Base-by-base conservation (phyloP, 1,140 invertebrate genomes). In the Drosophila aff. region DNA sequence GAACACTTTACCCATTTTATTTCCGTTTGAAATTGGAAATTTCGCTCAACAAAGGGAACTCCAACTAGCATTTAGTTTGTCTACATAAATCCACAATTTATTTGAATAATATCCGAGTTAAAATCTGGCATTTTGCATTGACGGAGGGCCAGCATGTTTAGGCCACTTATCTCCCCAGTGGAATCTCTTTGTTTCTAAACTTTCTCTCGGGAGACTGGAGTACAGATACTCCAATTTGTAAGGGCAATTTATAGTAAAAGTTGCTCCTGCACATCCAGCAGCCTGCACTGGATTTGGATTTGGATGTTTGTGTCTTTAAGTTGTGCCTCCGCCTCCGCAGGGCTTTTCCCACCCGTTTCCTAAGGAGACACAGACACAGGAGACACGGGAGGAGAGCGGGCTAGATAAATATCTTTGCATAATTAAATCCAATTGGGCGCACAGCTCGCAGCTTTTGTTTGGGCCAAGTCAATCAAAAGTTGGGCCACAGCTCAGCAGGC, bases 351-450 rank as follows among this genome's bases (percentile, higher is more conserved):
- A 4, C 2, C 64, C 10, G 18, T 9, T 21, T 57, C 21, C 36
- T 61, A 10, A 50, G 26, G 26, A 28, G 26, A 26, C 28, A 38
- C 2, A 23, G 23, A 23, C 23, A 23, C 23, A 15, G 44, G 49
- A 52, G 49, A 50, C 47, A 40, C 15, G 43, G 41, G 16, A n/a
- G 40, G 3, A 18, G 44, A 26, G 38, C 23, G 52, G 59, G 15
- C 41, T 55, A 65, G 63, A 76, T 67, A 77, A 64, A 77, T 67
- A 69, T 58, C 83, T 73, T 73, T 73, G 82, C 82, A 86, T 86
- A 86, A 86, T 86, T 86, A 86, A 79, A 86, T 82, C 81, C 83
- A 86, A 86, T 87, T 87, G 79, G 81, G 69, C 74, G 68, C 78
- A 79, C 66, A 87, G 69, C 83, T 86, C 78, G 62, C 81, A 76